Evolutionary conservation across 1,140 invertebrate species (phyloP).

Genomic region (Cherax destructor): DNA sequence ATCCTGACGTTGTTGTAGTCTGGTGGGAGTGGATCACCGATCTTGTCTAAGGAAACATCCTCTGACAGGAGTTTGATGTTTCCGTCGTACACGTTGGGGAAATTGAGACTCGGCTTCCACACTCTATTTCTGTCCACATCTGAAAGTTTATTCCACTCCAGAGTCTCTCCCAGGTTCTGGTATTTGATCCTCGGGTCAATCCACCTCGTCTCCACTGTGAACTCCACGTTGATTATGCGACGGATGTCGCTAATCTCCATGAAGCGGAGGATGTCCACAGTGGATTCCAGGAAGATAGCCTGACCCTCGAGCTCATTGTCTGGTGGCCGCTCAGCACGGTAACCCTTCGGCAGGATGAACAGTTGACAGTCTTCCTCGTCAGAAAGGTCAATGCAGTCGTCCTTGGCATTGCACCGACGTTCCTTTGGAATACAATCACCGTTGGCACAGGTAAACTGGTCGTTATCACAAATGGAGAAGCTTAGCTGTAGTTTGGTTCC

Average conservation of each 20-base stretch:
- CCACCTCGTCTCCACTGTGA: slow-evolving; percentile 52
- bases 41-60: slow-evolving; percentile 45
- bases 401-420: slow-evolving; percentile 62
- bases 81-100: slow-evolving; percentile 67
- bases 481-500: slow-evolving; percentile 47
- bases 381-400: slow-evolving; percentile 67
- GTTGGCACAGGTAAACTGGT: slow-evolving; percentile 70
- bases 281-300: slow-evolving; percentile 32
- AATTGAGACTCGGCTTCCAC: slow-evolving; percentile 52
- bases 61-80: slow-evolving; percentile 52
- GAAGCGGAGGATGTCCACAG: slow-evolving; percentile 57
- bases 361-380: slow-evolving; percentile 67
- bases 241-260: slow-evolving; percentile 61
- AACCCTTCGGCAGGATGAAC: slow-evolving; percentile 55
- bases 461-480: slow-evolving; percentile 60
- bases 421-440: slow-evolving; percentile 64
- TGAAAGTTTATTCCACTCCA: slow-evolving; percentile 62
- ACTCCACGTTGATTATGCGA: slow-evolving; percentile 61
- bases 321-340: slow-evolving; percentile 52
- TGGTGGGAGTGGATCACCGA: slow-evolving; percentile 14
- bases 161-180: slow-evolving; percentile 60
- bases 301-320: slow-evolving; percentile 46
- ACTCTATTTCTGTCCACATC: slow-evolving; percentile 19
- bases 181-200: slow-evolving; percentile 56
- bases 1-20: slow-evolving; percentile 67